These are phyloP conservation scores for Hydrolagus affinis DNA, from an alignment of 2,113 vertebrate species.

Conservation along the genomic window DNA sequence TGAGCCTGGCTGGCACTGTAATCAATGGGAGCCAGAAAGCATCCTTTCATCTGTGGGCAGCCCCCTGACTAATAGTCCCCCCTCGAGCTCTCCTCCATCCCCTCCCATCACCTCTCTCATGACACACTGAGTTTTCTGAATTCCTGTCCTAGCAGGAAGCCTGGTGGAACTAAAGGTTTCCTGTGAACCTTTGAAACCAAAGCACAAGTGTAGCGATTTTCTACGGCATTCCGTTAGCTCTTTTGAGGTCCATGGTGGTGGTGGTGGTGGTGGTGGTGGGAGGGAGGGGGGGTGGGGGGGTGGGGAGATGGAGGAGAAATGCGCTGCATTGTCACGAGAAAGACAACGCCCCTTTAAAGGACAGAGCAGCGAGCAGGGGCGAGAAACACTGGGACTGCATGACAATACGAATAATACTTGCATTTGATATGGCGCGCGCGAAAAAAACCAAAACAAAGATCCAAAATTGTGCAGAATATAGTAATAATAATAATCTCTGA, in stretches of 20 bases:
- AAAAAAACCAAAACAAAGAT: too few species aligned
- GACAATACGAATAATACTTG: too few species aligned
- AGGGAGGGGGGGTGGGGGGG: too few species aligned
- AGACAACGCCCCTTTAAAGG: constrained; percentile 3
- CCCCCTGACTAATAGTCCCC: not conserved
- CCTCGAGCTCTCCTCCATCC: not conserved
- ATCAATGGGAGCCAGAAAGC: not conserved
- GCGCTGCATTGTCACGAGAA: not conserved
- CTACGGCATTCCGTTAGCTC: not conserved
- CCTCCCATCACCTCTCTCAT: constrained; percentile 33
- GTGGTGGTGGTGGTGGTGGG: too few species aligned
- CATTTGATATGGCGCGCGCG: too few species aligned
- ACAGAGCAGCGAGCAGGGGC: not conserved
- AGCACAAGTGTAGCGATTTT: constrained; percentile 20
- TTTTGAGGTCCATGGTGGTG: not conserved
- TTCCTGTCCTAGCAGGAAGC: constrained; percentile 30
- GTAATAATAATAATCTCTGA: too few species aligned
- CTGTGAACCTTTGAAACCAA: not conserved
- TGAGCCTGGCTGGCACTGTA: not conserved
- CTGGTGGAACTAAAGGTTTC: constrained; percentile 33
- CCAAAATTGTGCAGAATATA: too few species aligned
- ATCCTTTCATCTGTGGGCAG: constrained; percentile 14
- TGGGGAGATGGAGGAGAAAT: not conserved
- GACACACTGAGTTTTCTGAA: constrained; percentile 28
- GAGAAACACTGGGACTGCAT: not conserved